Base-by-base conservation (phyloP, 92 coral and sea anemone species). In the Epizoanthus stellaris region DNA sequence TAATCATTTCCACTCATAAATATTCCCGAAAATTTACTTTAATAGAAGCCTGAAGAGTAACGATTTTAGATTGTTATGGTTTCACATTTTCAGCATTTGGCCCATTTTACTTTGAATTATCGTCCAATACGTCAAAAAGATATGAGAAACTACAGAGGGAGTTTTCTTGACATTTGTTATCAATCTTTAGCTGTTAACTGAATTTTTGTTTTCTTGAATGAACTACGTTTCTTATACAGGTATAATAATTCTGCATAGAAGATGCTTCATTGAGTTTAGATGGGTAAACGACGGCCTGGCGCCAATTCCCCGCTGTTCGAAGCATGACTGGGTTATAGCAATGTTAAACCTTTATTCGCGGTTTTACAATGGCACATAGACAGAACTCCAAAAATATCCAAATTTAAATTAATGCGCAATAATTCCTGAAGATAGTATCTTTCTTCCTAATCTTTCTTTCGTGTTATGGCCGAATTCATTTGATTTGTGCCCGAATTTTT, bases 301-400 rank as follows among this genome's bases (percentile, higher is more conserved):
- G 83, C 83, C 60, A 63, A 43, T 12, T 63, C 72, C 83, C 83
- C 10, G 72, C 83, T 79, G 83, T 19, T 73, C 25, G 14, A 43
- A 79, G 15, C 5, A 20, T 59, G 42, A 45, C 25, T 19, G 3
- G 16, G 73, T 79, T 62, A 63, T 8, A 16, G 42, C 70, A 62
- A 62, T 45, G 70, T 75, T 56, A 57, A 75, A 57, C 13, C 49
- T 45, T 54, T 56, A 16, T 20, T 54, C 43, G 23, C 80, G 36
- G 23, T 15, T 59, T 40, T 17, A 1, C 56, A 52, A 15, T 52
- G 2, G 61, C 72, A 79, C 83, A 59, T 63, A 70, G 64, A 75
- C 66, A 23, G 38, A 77, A 59, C 39, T 4, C 1, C n/a, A 17
- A 59, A 52, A 6, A 15, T 57, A n/a, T 13, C 5, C 11, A 53